Evolutionary conservation across 2,113 vertebrate genomes (phyloP), one percentile per base, ranked within the genome.

Genomic region (Synchiropus splendidus): DNA sequence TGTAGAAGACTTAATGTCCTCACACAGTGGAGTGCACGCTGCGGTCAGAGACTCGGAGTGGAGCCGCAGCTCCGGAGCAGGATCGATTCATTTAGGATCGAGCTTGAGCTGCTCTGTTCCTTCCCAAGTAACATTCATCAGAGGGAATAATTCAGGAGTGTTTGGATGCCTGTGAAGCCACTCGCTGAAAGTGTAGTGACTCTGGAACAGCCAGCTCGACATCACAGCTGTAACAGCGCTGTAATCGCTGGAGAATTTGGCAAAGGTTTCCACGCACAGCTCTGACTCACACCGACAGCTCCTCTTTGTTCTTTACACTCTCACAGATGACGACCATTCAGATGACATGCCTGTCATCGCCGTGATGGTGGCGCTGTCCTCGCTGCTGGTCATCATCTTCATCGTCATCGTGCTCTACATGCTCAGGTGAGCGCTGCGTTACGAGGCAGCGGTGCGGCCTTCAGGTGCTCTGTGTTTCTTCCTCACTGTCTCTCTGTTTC

Each of bases 401-500:
- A 94, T 98, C 85, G 90, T 97, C 82, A 97, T 98, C 66, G 87
- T 98, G 76, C 87, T 98, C 36, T 98, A 97, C 82, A 97, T 98
- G 92, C 86, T 98, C 81, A 90, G 92, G 94, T 94, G 61, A 84
- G 90, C 69, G 39, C 53, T 41, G 36, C 27, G 16, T n/a, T n/a
- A n/a, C 10, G 6, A 9, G 16, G 16, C 39, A n/a, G 40, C 54
- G 48, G 33, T 36, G 37, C 34, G 40, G 38, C 41, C 16, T 14
- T 51, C 16, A 18, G 8, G n/a, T 30, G 15, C 5, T 37, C 2
- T 31, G 18, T 21, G n/a, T 38, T 4, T 18, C n/a, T 42, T n/a
- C n/a, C 10, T 56, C 2, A 45, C 2, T 58, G 10, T 57, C 27
- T 45, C 32, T 52, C 35, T 74, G 46, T 47, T 37, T 30, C 50